phyloP scores from a whole-genome alignment of 2,113 vertebrate species.

The Oncorhynchus masou region DNA sequence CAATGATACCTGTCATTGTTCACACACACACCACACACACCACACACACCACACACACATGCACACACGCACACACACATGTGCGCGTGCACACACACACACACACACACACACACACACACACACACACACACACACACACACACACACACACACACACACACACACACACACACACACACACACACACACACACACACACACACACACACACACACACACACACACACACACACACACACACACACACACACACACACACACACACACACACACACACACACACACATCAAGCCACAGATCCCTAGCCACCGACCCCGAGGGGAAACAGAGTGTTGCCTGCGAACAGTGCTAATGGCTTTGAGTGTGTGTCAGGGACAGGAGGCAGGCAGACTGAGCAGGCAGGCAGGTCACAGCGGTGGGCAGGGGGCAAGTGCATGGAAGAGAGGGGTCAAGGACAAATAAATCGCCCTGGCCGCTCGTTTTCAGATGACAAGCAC shows the following conservation, averaged over 20 bases:
- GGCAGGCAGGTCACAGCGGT: conserved; percentile 62
- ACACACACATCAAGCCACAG: conserved; percentile 8
- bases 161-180: no score
- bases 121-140: no score
- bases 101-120: no score
- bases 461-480: conserved; percentile 55
- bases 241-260: no score
- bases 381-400: conserved; percentile 67
- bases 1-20: not conserved
- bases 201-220: no score
- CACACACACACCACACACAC: not conserved
- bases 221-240: no score
- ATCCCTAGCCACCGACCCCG: not conserved
- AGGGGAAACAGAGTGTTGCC: conserved; percentile 28
- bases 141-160: not conserved
- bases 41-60: no score
- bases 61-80: no score
- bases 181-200: no score
- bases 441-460: conserved; percentile 72
- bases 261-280: not conserved
- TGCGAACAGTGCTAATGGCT: conserved; percentile 55
- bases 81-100: no score
- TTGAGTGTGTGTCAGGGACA: conserved; percentile 29
- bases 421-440: conserved; percentile 51
- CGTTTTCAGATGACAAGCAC: conserved; percentile 85